Base-by-base conservation (phyloP, 2,888 invertebrate genomes). In the Clusia tigrina region DNA sequence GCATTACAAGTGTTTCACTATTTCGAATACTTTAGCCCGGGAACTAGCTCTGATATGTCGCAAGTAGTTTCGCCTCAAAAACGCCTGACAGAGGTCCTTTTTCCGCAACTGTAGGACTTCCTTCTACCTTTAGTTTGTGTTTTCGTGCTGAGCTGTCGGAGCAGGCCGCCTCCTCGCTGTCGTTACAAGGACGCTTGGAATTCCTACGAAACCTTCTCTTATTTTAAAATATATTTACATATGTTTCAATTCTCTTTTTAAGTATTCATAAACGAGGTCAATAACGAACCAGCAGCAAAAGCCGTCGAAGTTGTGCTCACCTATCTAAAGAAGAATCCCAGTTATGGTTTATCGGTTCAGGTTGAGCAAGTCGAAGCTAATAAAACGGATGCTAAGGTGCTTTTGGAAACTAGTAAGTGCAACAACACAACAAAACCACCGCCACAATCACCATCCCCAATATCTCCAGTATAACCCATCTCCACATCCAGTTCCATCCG, bases 211-310 rank as follows among this genome's bases (percentile, higher is more conserved):
- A n/a, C n/a, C n/a, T n/a, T n/a, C n/a, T 32, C 6, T 32, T 32
- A 32, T 32, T 32, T 32, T 6, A 32, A 32, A 32, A 32, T 32
- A 32, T n/a, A n/a, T n/a, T 32, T 32, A 32, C 32, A 32, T 32
- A 32, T 12, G 5, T 32, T 9, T 9, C 12, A 9, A 12, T 32
- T 32, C 6, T 32, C 32, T 42, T 54, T 20, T 54, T 37, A 62
- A 91, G 92, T 92, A 78, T 87, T 89, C 73, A 88, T 92, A 56
- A 92, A 91, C 76, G 92, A 92, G 81, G 89, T 90, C 76, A 88
- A 88, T 62, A 91, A 92, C 78, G 87, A 88, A 54, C 85, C 90
- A 24, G 91, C 91, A 2, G 88, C 89, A 68, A 89, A 89, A 79
- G 88, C 91, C 1, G 86, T 91, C 55, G 89, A 90, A 71, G 90